A percentile compares a stretch with the other conserved stretches of the same genome.
Evolutionary conservation across 2,113 vertebrate genomes (phyloP).

Genomic region (Misgurnus anguillicaudatus): DNA sequence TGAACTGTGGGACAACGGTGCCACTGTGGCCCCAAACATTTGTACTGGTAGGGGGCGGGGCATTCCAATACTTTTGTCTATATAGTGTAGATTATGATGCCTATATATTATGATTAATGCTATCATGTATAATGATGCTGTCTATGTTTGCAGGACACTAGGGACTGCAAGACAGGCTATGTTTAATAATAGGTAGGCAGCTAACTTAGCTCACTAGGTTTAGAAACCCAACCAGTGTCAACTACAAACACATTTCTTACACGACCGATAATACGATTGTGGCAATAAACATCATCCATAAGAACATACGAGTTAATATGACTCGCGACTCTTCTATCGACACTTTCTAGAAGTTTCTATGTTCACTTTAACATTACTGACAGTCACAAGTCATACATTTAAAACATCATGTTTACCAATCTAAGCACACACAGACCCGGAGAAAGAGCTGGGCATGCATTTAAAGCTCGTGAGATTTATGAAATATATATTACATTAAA

Average conservation of each 20-base stretch:
- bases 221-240: not conserved
- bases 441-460: too few relatives aligned
- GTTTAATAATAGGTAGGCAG: not conserved
- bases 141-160: not conserved
- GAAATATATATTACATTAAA: not conserved
- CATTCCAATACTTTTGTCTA: too few relatives aligned
- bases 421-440: not conserved
- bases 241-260: not conserved
- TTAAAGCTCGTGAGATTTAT: not conserved
- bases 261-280: not conserved
- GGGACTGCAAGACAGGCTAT: too few relatives aligned
- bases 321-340: not conserved
- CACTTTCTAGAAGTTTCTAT: constrained; percentile 66
- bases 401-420: not conserved
- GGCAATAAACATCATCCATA: not conserved
- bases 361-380: constrained; percentile 24
- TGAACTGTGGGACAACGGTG: too few relatives aligned
- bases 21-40: too few relatives aligned
- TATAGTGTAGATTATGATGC: too few relatives aligned
- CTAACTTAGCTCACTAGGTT: not conserved
- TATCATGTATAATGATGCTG: not conserved
- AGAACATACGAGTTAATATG: not conserved
- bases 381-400: not conserved
- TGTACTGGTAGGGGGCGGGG: too few relatives aligned
- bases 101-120: too few relatives aligned